Base-by-base conservation (phyloP, 2,113 vertebrate genomes). In the Lepus europaeus region DNA sequence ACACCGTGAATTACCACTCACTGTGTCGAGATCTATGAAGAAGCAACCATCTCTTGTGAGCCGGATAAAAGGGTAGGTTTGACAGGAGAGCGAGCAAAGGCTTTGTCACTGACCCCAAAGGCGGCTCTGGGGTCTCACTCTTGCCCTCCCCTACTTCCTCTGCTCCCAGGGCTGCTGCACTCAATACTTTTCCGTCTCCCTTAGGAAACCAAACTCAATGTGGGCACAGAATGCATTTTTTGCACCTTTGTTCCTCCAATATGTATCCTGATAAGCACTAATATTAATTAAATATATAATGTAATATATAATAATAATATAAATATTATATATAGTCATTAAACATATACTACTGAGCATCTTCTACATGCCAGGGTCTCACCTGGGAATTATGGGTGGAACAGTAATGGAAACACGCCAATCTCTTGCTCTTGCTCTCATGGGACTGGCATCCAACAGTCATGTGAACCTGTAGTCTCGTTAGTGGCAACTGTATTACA, bases 391-490 rank as follows among this genome's bases (percentile, higher is more conserved):
- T 3, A 4, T 17, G 31, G 59, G 36, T 4, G 6, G 0, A 33
- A 23, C 0, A 39, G 22, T 73, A 5, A 16, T 10, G 14, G 49
- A 23, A 51, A 25, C 16, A 77, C 12, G 45, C 22, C n/a, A 25
- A 49, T n/a, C 14, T 27, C 13, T 11, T 1, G 29, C 14, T 27
- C 13, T 11, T 1, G 29, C 51, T 39, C 31, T 61, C 33, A 16
- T 0, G 0, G 33, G 25, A 51, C 33, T 1, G 4, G 39, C 31
- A 16, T 20, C 23, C 49, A 72, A 9, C 1, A 68, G 29, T 39
- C 14, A 13, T 6, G 0, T 0, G 2, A 3, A 9, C 23, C 56
- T 73, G 4, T 0, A 8, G 25, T 5, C 5, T 36, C 1, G 17
- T 22, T 33, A 49, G 63, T 23, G 39, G 72, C 33, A 23, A 36